Percentiles rank a stretch among this genome's conserved stretches.
Conservation (phyloP, 2,797 vertebrate species). For the Fringilla coelebs region DNA sequence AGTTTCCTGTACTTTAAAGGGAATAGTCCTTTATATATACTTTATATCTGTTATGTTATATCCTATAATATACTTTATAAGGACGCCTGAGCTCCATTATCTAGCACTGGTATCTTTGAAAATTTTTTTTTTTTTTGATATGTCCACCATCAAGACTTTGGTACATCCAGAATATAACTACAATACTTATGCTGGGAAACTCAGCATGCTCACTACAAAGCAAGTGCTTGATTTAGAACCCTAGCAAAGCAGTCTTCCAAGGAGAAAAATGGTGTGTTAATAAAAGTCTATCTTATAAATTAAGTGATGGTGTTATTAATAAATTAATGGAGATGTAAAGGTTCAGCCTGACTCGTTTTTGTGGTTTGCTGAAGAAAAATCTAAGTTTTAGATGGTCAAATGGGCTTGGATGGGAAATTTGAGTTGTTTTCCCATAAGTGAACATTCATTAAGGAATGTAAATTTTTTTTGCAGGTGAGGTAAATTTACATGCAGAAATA, state of each 20-base stretch:
- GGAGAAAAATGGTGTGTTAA: neutral
- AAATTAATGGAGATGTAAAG: neutral
- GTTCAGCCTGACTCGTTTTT: neutral
- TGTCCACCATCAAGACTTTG: neutral
- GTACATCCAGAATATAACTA: neutral
- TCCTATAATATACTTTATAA: neutral
- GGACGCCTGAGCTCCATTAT: neutral
- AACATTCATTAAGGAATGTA: neutral
- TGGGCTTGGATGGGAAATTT: neutral
- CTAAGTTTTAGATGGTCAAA: neutral
- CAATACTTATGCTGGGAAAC: neutral
- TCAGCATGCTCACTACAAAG: neutral
- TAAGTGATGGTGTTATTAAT: slow-evolving; percentile 7
- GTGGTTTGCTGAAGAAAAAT: neutral
- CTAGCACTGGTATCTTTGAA: neutral
- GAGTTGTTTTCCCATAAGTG: neutral
- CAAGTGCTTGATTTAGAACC: neutral
- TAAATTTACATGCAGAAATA: neutral
- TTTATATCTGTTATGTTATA: neutral
- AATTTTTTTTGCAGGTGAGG: neutral
- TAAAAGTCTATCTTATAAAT: neutral
- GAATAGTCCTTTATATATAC: neutral
- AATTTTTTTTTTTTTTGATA: neutral
- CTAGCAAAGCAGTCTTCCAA: neutral
- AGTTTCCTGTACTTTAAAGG: neutral